A percentile compares a stretch with the other conserved stretches of the same genome.
These are phyloP conservation scores for Arrhamphus sclerolepis DNA, from an alignment of 2,797 vertebrate species.

Conservation along the genomic window DNA sequence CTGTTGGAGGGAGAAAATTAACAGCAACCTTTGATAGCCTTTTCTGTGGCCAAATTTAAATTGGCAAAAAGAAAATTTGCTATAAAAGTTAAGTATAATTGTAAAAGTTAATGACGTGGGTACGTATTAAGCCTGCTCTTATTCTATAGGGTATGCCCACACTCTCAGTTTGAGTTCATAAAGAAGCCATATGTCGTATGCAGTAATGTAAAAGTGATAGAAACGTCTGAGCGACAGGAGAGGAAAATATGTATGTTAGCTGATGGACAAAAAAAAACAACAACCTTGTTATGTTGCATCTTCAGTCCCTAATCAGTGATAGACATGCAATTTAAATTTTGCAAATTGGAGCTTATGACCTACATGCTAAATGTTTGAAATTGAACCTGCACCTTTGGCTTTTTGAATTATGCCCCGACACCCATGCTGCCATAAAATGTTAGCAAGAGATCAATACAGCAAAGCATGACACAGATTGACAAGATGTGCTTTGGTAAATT, in stretches of 20 bases:
- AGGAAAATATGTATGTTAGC: slow-evolving; percentile 21
- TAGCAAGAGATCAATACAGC: slow-evolving; percentile 69
- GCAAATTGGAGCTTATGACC: slow-evolving; percentile 63
- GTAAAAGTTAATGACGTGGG: slow-evolving; percentile 73
- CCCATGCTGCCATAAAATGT: slow-evolving; percentile 63
- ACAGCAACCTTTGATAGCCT: slow-evolving; percentile 70
- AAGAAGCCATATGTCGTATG: slow-evolving; percentile 47
- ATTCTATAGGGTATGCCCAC: slow-evolving; percentile 59
- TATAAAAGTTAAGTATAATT: slow-evolving; percentile 61
- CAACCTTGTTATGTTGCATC: slow-evolving; percentile 22
- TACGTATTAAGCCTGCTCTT: slow-evolving; percentile 58
- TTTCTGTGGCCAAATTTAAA: slow-evolving; percentile 47
- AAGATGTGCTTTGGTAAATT: slow-evolving; percentile 75
- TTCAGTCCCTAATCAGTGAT: slow-evolving; percentile 19
- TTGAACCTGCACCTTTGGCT: slow-evolving; percentile 50
- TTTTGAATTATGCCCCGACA: slow-evolving; percentile 63
- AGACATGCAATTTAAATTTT: slow-evolving; percentile 28
- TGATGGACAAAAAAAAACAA: too few species aligned
- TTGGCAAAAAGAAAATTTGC: slow-evolving; percentile 56
- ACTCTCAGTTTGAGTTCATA: slow-evolving; percentile 62
- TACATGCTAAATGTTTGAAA: slow-evolving; percentile 74
- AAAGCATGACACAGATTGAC: slow-evolving; percentile 75
- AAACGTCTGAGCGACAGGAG: slow-evolving; percentile 21
- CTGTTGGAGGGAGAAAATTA: slow-evolving; percentile 58
- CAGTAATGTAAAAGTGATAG: slow-evolving; percentile 40